These are phyloP conservation scores for Alentia gelatinosa DNA, from an alignment of 2,888 invertebrate species.

Conservation along the genomic window DNA sequence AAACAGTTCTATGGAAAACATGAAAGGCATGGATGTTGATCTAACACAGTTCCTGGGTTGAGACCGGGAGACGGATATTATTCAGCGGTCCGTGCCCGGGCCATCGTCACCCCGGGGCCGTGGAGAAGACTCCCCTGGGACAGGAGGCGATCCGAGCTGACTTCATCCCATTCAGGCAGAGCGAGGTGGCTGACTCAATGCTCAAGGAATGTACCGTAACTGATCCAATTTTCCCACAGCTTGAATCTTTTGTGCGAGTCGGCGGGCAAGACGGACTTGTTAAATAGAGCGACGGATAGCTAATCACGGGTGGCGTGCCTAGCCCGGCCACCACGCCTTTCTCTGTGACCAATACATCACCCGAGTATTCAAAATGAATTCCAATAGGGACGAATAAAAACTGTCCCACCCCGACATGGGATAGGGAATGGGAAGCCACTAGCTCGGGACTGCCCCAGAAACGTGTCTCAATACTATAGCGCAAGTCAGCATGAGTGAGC, in stretches of 20 bases:
- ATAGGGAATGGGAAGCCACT: neutral
- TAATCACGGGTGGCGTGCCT: constrained; percentile 4
- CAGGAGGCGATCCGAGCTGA: neutral
- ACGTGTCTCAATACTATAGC: no score
- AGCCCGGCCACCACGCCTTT: constrained; percentile 2
- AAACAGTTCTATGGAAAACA: neutral
- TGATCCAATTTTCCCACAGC: constrained; percentile 50
- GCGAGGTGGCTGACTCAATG: constrained; percentile 2
- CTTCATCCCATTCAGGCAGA: neutral
- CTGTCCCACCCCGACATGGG: neutral
- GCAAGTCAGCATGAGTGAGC: no score
- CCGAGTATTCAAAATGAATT: neutral
- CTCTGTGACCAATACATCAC: constrained; percentile 5
- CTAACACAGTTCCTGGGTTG: neutral
- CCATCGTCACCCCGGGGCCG: neutral
- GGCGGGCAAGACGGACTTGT: neutral
- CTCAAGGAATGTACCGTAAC: constrained; percentile 33
- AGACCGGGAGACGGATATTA: constrained; percentile 9
- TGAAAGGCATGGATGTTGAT: neutral
- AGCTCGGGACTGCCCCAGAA: neutral
- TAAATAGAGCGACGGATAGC: constrained; percentile 33
- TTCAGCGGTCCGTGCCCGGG: neutral
- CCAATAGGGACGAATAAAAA: neutral
- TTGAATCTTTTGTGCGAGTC: neutral
- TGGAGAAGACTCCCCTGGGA: constrained; percentile 4